Evolutionary conservation across 1,140 invertebrate species (phyloP).

Genomic region (Zaprionus lachaisei): DNA sequence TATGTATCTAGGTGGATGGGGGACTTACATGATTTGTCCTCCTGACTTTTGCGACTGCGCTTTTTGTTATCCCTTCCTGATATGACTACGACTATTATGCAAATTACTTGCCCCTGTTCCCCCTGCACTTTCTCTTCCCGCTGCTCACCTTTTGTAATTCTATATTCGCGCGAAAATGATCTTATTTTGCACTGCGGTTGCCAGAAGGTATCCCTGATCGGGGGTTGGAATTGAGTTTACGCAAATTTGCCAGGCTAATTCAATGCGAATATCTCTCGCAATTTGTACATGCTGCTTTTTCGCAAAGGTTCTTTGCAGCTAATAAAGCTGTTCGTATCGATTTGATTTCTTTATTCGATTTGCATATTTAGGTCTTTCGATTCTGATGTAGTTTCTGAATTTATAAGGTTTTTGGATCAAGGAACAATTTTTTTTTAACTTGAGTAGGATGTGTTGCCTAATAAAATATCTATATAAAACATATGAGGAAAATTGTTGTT

Average conservation of each 20-base stretch:
- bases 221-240: slow-evolving; percentile 21
- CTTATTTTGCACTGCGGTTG: slow-evolving; percentile 9
- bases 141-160: slow-evolving; percentile 54
- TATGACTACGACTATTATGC: slow-evolving; percentile 54
- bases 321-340: slow-evolving; percentile 12
- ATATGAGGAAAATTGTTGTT: too few relatives aligned
- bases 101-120: slow-evolving; percentile 60
- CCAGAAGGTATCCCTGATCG: not conserved
- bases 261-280: slow-evolving; percentile 48
- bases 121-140: not conserved
- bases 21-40: slow-evolving; percentile 47
- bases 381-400: not conserved
- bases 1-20: not conserved
- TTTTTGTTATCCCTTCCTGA: slow-evolving; percentile 57
- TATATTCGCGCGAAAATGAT: slow-evolving; percentile 60
- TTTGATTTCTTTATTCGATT: not conserved
- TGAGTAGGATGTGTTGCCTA: too few relatives aligned
- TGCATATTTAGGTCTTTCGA: not conserved
- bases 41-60: slow-evolving; percentile 36
- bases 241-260: slow-evolving; percentile 65
- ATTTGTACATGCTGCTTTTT: slow-evolving; percentile 56
- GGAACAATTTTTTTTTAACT: too few relatives aligned
- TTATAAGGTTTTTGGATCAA: too few relatives aligned
- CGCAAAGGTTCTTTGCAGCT: slow-evolving; percentile 13
- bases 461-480: too few relatives aligned